Evolutionary conservation across 92 coral and sea anemone species (phyloP).

Genomic region (Palythoa grandis): DNA sequence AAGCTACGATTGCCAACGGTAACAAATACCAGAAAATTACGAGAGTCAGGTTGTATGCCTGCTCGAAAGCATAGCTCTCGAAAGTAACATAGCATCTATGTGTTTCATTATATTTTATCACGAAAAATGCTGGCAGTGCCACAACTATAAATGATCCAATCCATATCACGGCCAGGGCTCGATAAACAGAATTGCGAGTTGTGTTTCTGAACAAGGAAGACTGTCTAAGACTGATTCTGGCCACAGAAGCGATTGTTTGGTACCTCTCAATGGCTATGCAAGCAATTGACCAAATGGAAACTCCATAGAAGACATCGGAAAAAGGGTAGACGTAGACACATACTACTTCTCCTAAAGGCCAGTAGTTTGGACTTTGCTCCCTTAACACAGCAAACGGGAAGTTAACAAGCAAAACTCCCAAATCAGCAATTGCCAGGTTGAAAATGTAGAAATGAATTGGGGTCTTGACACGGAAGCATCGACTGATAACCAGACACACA

Average conservation of each 20-base stretch:
- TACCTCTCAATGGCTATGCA: slow-evolving; percentile 91
- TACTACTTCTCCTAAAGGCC: slow-evolving; percentile 81
- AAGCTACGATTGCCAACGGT: slow-evolving; percentile 73
- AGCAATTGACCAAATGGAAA: slow-evolving; percentile 84
- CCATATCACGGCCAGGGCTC: slow-evolving; percentile 65
- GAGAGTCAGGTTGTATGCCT: slow-evolving; percentile 61
- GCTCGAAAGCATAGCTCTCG: slow-evolving; percentile 54
- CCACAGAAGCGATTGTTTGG: slow-evolving; percentile 30
- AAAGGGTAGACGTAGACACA: slow-evolving; percentile 78
- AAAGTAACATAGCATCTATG: slow-evolving; percentile 32
- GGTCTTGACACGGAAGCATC: slow-evolving; percentile 61
- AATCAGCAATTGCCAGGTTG: slow-evolving; percentile 90
- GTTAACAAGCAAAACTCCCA: slow-evolving; percentile 66
- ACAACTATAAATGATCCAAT: slow-evolving; percentile 67
- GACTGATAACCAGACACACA: slow-evolving; percentile 66
- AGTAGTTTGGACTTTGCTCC: slow-evolving; percentile 63
- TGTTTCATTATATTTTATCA: slow-evolving; percentile 54
- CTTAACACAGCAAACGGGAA: slow-evolving; percentile 79
- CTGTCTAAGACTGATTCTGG: slow-evolving; percentile 9
- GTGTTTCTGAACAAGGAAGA: slow-evolving; percentile 17
- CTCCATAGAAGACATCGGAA: slow-evolving; percentile 87
- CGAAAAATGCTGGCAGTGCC: slow-evolving; percentile 69
- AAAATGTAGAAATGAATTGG: slow-evolving; percentile 68
- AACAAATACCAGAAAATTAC: slow-evolving; percentile 69
- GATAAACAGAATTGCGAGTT: slow-evolving; percentile 3